Conservation (phyloP, 2,113 vertebrate species). For the Polypterus senegalus region DNA sequence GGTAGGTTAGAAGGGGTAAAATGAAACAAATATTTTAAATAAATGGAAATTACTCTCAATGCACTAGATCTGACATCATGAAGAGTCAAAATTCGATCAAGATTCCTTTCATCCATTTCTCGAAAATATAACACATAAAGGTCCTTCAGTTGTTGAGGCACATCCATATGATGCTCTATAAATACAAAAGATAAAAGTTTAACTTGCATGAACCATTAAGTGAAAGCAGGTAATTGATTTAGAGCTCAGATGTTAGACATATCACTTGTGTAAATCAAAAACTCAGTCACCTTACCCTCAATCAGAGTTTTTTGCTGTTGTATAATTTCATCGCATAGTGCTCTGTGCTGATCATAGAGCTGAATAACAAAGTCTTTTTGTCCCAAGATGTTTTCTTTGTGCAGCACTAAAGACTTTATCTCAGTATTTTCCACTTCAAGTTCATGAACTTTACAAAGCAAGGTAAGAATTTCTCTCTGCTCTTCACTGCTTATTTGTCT, state of each 20-base stretch:
- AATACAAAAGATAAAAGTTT: neutral
- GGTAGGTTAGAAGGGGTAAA: too few relatives aligned
- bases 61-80: slow-evolving; percentile 24
- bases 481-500: slow-evolving; percentile 27
- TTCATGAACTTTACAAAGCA: slow-evolving; percentile 43
- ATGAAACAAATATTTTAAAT: too few relatives aligned
- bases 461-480: slow-evolving; percentile 40
- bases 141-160: slow-evolving; percentile 23
- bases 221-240: neutral
- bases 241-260: neutral
- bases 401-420: slow-evolving; percentile 27
- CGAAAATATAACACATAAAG: slow-evolving; percentile 22
- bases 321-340: slow-evolving; percentile 36
- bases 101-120: slow-evolving; percentile 26
- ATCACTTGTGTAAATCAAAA: neutral
- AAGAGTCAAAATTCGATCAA: slow-evolving; percentile 31
- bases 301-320: slow-evolving; percentile 35
- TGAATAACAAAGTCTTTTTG: slow-evolving; percentile 44
- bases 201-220: neutral
- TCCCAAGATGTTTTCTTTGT: slow-evolving; percentile 29
- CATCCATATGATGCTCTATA: slow-evolving; percentile 29
- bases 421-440: slow-evolving; percentile 42
- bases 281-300: slow-evolving; percentile 24
- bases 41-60: slow-evolving; percentile 24
- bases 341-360: slow-evolving; percentile 31